Percentiles rank a stretch among this genome's conserved stretches.
These are phyloP conservation scores for Nasonia vitripennis DNA, from an alignment of 1,140 invertebrate genomes.

Conservation along the genomic window DNA sequence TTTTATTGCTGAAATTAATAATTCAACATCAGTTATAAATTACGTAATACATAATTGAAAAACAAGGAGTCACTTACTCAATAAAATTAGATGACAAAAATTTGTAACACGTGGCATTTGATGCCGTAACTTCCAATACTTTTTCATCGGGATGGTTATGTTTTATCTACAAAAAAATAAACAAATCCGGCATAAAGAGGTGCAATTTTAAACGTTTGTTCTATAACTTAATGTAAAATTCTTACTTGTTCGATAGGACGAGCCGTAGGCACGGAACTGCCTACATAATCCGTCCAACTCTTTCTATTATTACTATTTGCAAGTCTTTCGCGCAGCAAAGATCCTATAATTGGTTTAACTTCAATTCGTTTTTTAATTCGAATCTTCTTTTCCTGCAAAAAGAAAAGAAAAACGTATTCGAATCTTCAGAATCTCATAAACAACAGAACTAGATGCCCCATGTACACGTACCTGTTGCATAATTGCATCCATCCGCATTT, in stretches of 20 bases:
- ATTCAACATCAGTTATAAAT: not conserved
- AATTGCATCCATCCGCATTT: conserved; percentile 55
- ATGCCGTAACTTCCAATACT: conserved; percentile 63
- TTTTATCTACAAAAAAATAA: conserved; percentile 50
- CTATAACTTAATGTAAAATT: conserved; percentile 19
- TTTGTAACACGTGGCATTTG: conserved; percentile 63
- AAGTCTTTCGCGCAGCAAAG: conserved; percentile 58
- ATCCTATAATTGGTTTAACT: conserved; percentile 59
- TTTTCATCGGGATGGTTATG: conserved; percentile 55
- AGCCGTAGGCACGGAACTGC: conserved; percentile 52
- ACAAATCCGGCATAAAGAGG: not conserved
- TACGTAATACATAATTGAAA: conserved; percentile 28
- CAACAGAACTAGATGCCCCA: not conserved
- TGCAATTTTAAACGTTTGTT: conserved; percentile 31
- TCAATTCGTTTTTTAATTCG: conserved; percentile 61
- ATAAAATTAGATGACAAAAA: conserved; percentile 65
- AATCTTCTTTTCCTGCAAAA: conserved; percentile 64
- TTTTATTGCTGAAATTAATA: conserved; percentile 51
- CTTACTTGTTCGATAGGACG: conserved; percentile 60
- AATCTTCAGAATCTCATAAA: not conserved
- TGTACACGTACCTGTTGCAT: conserved; percentile 54
- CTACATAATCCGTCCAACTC: conserved; percentile 59
- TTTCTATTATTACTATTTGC: conserved; percentile 58
- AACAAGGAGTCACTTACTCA: conserved; percentile 56
- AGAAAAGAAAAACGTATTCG: not conserved